These are phyloP conservation scores for Andrena chrysosceles DNA, from an alignment of 2,888 invertebrate species.

Conservation along the genomic window DNA sequence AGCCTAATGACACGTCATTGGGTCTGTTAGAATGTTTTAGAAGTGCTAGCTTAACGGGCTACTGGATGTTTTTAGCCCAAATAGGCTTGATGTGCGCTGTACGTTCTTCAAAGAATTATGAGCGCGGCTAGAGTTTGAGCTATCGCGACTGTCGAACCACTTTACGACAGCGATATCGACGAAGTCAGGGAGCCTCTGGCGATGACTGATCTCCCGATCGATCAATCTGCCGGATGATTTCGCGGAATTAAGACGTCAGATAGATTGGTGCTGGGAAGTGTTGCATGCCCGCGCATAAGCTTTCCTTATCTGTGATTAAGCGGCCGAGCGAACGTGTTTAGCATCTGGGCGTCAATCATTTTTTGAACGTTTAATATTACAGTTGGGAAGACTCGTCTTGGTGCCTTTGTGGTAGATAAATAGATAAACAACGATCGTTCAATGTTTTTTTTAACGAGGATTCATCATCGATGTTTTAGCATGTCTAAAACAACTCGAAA, in stretches of 20 bases:
- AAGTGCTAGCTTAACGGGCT: background rate
- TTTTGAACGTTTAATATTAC: no score
- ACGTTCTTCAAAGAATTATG: slow-evolving; percentile 19
- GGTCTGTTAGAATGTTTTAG: slow-evolving; percentile 35
- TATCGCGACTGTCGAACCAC: slow-evolving; percentile 42
- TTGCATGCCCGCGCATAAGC: background rate
- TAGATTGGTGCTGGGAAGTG: slow-evolving; percentile 4
- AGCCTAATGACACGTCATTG: slow-evolving; percentile 18
- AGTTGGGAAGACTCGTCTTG: background rate
- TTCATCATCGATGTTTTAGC: no score
- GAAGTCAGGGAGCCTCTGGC: slow-evolving; percentile 32
- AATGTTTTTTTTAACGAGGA: no score
- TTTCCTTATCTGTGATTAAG: slow-evolving; percentile 10
- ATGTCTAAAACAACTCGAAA: no score
- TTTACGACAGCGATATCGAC: slow-evolving; percentile 49
- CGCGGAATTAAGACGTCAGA: slow-evolving; percentile 58
- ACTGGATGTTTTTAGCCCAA: slow-evolving; percentile 2
- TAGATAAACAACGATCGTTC: background rate
- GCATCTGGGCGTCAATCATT: background rate
- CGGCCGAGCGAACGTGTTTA: background rate
- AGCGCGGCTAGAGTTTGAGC: slow-evolving; percentile 26
- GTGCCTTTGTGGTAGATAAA: background rate
- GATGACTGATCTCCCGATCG: slow-evolving; percentile 42
- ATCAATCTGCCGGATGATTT: slow-evolving; percentile 50
- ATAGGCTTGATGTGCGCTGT: background rate